Percentiles rank a stretch among this genome's conserved stretches.
Conservation (phyloP, 2,888 invertebrate genomes). For the Trachelus troglodyta region DNA sequence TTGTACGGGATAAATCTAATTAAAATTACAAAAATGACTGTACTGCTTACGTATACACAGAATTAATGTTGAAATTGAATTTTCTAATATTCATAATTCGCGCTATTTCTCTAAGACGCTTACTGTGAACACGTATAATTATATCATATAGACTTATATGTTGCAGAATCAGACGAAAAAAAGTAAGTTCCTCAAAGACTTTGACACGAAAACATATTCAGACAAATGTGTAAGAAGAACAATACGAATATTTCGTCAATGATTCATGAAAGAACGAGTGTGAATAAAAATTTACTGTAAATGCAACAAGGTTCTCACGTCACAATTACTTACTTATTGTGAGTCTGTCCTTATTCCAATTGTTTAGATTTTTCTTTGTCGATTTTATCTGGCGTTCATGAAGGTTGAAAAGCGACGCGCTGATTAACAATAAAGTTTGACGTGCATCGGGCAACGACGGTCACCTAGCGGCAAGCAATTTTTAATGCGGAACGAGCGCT, state of each 20-base stretch:
- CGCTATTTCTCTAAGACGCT: not conserved
- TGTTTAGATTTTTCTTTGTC: not conserved
- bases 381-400: not conserved
- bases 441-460: not conserved
- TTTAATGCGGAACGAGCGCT: not conserved
- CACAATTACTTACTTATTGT: not conserved
- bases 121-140: not conserved
- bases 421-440: not conserved
- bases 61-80: too few relatives aligned
- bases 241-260: not conserved
- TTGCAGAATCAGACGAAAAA: not conserved
- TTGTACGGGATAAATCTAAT: not conserved
- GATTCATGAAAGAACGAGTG: not conserved
- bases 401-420: not conserved
- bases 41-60: not conserved
- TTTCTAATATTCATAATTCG: too few relatives aligned
- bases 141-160: not conserved
- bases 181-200: not conserved
- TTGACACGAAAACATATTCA: too few relatives aligned
- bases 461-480: not conserved
- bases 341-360: not conserved
- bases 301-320: not conserved
- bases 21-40: not conserved
- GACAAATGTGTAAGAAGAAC: too few relatives aligned
- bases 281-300: not conserved